A percentile compares a stretch with the other conserved stretches of the same genome.
Evolutionary conservation across 37 sponge, comb jelly and placozoan genomes (phyloP).

Genomic region (Tethya wilhelma): DNA sequence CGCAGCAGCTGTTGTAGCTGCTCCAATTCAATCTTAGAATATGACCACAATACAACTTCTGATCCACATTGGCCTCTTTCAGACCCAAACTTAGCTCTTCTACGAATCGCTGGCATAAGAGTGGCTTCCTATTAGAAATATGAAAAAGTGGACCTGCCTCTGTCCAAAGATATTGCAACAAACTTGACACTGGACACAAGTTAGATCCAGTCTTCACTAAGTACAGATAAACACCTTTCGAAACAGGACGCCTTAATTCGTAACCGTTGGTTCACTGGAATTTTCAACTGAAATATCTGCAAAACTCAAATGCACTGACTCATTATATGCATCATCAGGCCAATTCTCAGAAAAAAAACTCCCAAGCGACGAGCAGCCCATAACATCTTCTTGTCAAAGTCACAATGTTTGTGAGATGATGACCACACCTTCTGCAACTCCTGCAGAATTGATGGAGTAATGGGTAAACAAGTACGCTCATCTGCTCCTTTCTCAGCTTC

Average conservation of each 20-base stretch:
- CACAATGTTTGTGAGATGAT: neutral
- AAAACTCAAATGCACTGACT: slow-evolving; percentile 7
- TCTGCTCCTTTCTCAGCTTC: slow-evolving; percentile 1
- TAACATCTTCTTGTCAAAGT: neutral
- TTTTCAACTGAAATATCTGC: slow-evolving; percentile 6
- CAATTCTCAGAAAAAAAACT: slow-evolving; percentile 7
- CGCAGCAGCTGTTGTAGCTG: too few species aligned
- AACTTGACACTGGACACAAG: neutral
- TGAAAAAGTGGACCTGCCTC: neutral
- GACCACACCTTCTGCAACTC: neutral
- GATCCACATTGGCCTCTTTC: neutral
- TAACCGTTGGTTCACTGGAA: neutral
- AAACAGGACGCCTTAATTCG: neutral
- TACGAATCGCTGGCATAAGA: neutral
- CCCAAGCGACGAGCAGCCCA: neutral
- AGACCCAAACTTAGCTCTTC: slow-evolving; percentile 10
- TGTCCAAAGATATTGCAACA: neutral
- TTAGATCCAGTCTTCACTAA: slow-evolving; percentile 2
- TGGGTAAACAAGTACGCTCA: neutral
- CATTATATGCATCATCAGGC: slow-evolving; percentile 3
- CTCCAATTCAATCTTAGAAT: too few species aligned
- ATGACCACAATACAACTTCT: slow-evolving; percentile 11
- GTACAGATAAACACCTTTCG: neutral
- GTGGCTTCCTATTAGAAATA: neutral
- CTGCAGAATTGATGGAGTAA: neutral